phyloP scores from a whole-genome alignment of 2,797 vertebrate genomes.

The Ptychadena robeensis region DNA sequence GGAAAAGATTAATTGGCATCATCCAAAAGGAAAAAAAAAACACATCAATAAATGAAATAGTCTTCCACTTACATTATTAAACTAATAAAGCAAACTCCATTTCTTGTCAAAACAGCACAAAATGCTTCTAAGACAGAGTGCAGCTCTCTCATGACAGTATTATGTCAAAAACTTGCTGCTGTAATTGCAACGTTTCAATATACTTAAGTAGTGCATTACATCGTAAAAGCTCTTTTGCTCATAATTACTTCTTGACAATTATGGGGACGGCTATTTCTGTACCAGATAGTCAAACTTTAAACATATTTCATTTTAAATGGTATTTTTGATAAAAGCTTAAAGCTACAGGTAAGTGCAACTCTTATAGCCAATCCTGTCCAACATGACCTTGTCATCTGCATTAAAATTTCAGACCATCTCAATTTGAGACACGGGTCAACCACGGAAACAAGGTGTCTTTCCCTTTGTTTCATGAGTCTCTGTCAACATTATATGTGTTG shows the following conservation, averaged over 20 bases:
- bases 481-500: too few species aligned
- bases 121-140: slow-evolving; percentile 2
- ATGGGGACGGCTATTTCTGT: too few species aligned
- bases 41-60: slow-evolving; percentile 24
- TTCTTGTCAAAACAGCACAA: slow-evolving; percentile 46
- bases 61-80: slow-evolving; percentile 40
- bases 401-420: too few species aligned
- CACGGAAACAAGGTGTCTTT: too few species aligned
- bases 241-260: slow-evolving; percentile 37
- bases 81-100: slow-evolving; percentile 44
- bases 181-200: slow-evolving; percentile 50
- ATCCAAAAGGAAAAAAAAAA: not conserved
- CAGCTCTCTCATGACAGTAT: slow-evolving; percentile 31
- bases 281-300: too few species aligned
- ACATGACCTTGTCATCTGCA: too few species aligned
- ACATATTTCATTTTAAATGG: too few species aligned
- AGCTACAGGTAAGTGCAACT: too few species aligned
- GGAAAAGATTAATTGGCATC: not conserved
- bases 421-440: too few species aligned
- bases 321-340: too few species aligned
- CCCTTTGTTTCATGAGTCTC: too few species aligned
- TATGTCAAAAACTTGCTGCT: slow-evolving; percentile 41
- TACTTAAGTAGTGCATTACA: slow-evolving; percentile 41
- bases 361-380: too few species aligned
- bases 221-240: slow-evolving; percentile 19